Evolutionary conservation across 2,113 vertebrate genomes (phyloP).

Genomic region (Gnathonemus longibarbis): DNA sequence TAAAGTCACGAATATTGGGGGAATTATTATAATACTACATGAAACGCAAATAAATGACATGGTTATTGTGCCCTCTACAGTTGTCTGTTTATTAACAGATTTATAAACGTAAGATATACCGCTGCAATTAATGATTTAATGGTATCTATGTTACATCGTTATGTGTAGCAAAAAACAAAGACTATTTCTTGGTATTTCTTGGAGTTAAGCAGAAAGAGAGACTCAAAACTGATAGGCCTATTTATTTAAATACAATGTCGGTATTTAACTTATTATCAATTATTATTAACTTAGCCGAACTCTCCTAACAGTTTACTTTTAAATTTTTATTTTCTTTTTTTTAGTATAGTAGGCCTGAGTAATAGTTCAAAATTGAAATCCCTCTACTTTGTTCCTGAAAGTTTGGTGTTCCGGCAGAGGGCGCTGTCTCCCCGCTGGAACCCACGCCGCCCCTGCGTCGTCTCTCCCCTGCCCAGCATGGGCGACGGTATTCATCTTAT

Average conservation of each 20-base stretch:
- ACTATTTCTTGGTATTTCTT: too few relatives aligned
- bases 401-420: constrained; percentile 48
- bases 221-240: too few relatives aligned
- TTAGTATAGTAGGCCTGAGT: background rate
- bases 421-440: constrained; percentile 51
- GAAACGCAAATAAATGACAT: background rate
- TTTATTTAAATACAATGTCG: background rate
- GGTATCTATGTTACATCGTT: background rate
- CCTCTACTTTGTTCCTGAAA: background rate
- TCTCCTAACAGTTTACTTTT: background rate
- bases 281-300: background rate
- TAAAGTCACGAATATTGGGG: background rate
- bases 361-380: background rate
- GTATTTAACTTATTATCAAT: background rate
- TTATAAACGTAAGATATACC: background rate
- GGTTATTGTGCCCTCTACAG: background rate
- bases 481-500: background rate
- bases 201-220: too few relatives aligned
- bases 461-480: constrained; percentile 7
- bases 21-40: background rate
- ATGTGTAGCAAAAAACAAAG: background rate
- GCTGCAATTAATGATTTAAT: background rate
- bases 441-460: constrained; percentile 30
- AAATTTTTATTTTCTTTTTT: background rate
- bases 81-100: background rate